These are phyloP conservation scores for Pogonocichla stellata DNA, from an alignment of 2,113 vertebrate genomes.

Conservation along the genomic window DNA sequence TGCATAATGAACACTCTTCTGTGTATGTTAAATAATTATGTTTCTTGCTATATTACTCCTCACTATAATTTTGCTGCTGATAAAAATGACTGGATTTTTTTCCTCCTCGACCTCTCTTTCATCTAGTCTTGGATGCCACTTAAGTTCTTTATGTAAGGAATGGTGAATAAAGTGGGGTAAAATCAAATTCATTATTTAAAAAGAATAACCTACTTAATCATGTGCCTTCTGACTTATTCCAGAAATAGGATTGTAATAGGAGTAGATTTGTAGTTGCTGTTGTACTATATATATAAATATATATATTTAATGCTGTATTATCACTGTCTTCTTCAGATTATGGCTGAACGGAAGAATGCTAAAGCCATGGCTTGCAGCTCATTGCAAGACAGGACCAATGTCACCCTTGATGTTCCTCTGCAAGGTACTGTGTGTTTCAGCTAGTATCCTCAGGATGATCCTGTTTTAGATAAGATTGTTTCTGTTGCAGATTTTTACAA, in stretches of 20 bases:
- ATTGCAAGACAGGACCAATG: constrained; percentile 77
- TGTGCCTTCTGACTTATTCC: not conserved
- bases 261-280: not conserved
- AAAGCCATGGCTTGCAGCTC: constrained; percentile 90
- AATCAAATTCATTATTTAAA: not conserved
- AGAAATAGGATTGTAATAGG: not conserved
- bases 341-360: constrained; percentile 96
- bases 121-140: not conserved
- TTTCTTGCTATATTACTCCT: not conserved
- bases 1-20: not conserved
- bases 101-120: not conserved
- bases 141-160: not conserved
- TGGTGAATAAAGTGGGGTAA: not conserved
- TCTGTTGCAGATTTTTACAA: not conserved
- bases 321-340: constrained; percentile 81
- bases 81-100: not conserved
- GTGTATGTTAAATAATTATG: not conserved
- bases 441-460: not conserved
- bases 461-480: not conserved
- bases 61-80: not conserved
- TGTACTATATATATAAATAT: not conserved
- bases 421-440: constrained; percentile 82
- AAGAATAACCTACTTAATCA: not conserved
- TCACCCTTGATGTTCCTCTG: constrained; percentile 89
- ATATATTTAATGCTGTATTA: not conserved